Base-by-base conservation (phyloP, 2,113 vertebrate genomes). In the Megaceryle maxima region DNA sequence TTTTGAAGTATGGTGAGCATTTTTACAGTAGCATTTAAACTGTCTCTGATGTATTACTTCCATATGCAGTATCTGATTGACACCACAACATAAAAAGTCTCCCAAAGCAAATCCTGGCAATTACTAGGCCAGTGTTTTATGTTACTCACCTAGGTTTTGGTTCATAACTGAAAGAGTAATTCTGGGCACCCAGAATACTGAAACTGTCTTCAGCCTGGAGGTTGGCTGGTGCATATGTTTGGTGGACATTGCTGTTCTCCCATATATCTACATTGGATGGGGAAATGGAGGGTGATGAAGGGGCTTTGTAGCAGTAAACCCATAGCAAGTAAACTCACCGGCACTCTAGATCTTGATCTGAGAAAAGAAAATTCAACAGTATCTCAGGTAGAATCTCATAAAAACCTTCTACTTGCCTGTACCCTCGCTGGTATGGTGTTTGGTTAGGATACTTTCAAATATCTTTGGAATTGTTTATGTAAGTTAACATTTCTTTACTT, bases 391-490 rank as follows among this genome's bases (percentile, higher is more conserved):
- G 60, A 87, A 82, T 12, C 39, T 72, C 13, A 3, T 84, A 75
- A 79, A 88, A 89, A 37, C n/a, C 16, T 87, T 56, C 67, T n/a
- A 20, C 21, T 66, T 94, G n/a, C 25, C 60, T 84, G 51, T 81
- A 56, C 64, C 35, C 56, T 95, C 57, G 44, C 33, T 73, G 90
- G 63, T 90, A 48, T 85, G 44, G 17, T 94, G 90, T 94, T 96
- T 96, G 56, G 68, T 81, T 94, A 94, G 73, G 73, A 43, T 60
- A 67, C 64, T 92, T 96, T 64, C 72, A 95, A 88, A 37, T n/a
- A 96, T 78, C 46, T 93, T 81, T 94, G 96, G 86, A 96, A 94
- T 92, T 94, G 80, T 93, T 97, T 88, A 88, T 92, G 56, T 60
- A 93, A 87, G 85, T 51, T 75, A 88, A 81, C 76, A 70, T 85